These are phyloP conservation scores for Phyllopteryx taeniolatus DNA, from an alignment of 2,113 vertebrate genomes.

Conservation along the genomic window DNA sequence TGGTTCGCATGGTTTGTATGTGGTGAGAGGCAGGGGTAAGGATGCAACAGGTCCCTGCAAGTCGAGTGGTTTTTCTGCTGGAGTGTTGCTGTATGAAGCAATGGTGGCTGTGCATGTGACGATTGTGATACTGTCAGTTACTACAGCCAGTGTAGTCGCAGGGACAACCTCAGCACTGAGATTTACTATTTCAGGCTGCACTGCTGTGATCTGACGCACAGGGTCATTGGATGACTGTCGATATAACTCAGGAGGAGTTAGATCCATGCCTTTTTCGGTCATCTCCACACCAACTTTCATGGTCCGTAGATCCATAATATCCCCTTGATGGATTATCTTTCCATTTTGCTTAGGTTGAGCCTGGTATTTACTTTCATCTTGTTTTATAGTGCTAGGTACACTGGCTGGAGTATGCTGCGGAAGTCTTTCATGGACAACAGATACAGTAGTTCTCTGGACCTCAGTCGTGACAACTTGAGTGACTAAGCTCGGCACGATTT, in stretches of 20 bases:
- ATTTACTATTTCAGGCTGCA: constrained; percentile 90
- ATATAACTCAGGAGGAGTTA: constrained; percentile 78
- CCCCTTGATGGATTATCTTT: constrained; percentile 75
- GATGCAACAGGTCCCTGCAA: constrained; percentile 74
- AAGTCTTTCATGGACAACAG: constrained; percentile 75
- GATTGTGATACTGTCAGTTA: constrained; percentile 76
- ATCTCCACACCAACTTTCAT: constrained; percentile 79
- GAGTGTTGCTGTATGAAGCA: constrained; percentile 72
- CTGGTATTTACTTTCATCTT: constrained; percentile 69
- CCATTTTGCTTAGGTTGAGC: constrained; percentile 78
- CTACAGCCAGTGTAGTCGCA: constrained; percentile 74
- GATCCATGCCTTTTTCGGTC: constrained; percentile 80
- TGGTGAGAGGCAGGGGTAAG: constrained; percentile 83
- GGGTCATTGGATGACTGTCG: constrained; percentile 74
- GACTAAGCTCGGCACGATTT: constrained; percentile 67
- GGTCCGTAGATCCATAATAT: constrained; percentile 90
- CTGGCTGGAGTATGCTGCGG: constrained; percentile 67
- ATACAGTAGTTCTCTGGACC: constrained; percentile 76
- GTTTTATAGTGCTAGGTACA: constrained; percentile 71
- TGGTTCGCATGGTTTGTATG: constrained; percentile 81
- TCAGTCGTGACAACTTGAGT: constrained; percentile 79
- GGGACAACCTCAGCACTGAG: constrained; percentile 80
- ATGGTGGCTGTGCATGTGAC: constrained; percentile 80
- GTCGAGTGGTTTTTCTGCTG: constrained; percentile 80
- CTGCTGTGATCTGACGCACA: constrained; percentile 81